Percentiles rank a stretch among this genome's conserved stretches.
Evolutionary conservation across 2,113 vertebrate genomes (phyloP).

Genomic region (Archilochus colubris): DNA sequence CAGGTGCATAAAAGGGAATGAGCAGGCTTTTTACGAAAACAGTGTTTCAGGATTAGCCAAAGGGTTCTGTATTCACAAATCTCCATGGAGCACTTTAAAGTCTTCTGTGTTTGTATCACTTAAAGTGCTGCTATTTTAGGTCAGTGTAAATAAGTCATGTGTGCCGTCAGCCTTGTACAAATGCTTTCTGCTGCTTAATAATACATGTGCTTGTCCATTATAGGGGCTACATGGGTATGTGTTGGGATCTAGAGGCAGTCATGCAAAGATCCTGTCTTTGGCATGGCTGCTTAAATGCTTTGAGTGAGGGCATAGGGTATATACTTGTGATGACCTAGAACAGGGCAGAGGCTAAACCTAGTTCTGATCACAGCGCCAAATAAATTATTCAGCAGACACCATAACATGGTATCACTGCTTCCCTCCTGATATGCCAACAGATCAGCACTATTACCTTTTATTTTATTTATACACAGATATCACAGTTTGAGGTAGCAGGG

Average conservation of each 20-base stretch:
- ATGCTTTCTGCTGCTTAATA: conserved; percentile 80
- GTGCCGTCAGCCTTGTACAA: conserved; percentile 73
- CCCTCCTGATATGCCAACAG: conserved; percentile 10
- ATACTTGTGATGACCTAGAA: conserved; percentile 49
- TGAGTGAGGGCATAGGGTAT: conserved; percentile 6
- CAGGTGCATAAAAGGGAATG: conserved; percentile 36
- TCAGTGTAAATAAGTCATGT: conserved; percentile 78
- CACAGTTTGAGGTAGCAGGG: background rate
- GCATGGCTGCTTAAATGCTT: conserved; percentile 65
- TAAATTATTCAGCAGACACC: conserved; percentile 63
- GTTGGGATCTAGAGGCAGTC: conserved; percentile 65
- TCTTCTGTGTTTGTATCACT: conserved; percentile 76
- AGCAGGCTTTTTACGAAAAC: conserved; percentile 44
- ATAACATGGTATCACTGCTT: background rate
- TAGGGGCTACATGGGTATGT: conserved; percentile 67
- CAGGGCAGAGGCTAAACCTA: conserved; percentile 61
- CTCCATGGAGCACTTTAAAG: conserved; percentile 72
- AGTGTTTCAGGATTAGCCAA: conserved; percentile 58
- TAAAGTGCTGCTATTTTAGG: conserved; percentile 80
- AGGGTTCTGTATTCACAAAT: conserved; percentile 63
- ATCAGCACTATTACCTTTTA: background rate
- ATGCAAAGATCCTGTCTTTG: conserved; percentile 62
- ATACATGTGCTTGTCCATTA: conserved; percentile 84
- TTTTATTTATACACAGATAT: conserved; percentile 16
- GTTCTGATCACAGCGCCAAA: conserved; percentile 15